These are phyloP conservation scores for Oryzias melastigma DNA, from an alignment of 2,113 vertebrate genomes.

Conservation along the genomic window DNA sequence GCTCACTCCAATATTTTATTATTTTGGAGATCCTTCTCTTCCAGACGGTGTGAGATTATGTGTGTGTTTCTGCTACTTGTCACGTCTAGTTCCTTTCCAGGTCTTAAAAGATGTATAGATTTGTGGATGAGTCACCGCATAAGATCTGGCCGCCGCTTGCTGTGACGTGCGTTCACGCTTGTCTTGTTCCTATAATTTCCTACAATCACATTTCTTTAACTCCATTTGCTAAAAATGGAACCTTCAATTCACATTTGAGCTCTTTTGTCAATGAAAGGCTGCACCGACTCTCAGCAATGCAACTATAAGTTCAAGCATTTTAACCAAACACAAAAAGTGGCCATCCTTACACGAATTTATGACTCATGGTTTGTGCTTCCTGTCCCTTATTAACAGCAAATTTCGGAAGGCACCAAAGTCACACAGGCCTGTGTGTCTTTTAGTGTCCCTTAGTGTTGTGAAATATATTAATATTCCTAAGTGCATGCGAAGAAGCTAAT, in stretches of 20 bases:
- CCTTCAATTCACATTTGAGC: neutral
- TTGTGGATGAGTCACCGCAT: conserved; percentile 42
- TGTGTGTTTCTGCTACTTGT: conserved; percentile 7
- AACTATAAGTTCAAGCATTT: neutral
- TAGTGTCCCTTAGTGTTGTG: neutral
- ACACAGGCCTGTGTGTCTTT: neutral
- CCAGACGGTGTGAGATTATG: conserved; percentile 7
- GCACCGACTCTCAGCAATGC: neutral
- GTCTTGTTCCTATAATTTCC: conserved; percentile 42
- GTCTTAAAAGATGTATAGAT: conserved; percentile 8
- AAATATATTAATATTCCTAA: neutral
- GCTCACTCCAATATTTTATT: neutral
- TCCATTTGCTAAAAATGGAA: conserved; percentile 32
- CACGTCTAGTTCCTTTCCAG: conserved; percentile 12
- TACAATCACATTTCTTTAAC: conserved; percentile 27
- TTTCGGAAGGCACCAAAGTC: neutral
- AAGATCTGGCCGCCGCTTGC: conserved; percentile 8
- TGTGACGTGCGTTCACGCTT: conserved; percentile 6
- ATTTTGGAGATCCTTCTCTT: neutral
- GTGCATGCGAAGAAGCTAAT: neutral
- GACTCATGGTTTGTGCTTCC: neutral
- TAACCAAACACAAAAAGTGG: neutral
- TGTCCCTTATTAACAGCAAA: neutral
- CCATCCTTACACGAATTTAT: neutral
- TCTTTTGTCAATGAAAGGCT: conserved; percentile 14